Evolutionary conservation across 2,888 invertebrate genomes (phyloP).

Genomic region (Fabriciana adippe): DNA sequence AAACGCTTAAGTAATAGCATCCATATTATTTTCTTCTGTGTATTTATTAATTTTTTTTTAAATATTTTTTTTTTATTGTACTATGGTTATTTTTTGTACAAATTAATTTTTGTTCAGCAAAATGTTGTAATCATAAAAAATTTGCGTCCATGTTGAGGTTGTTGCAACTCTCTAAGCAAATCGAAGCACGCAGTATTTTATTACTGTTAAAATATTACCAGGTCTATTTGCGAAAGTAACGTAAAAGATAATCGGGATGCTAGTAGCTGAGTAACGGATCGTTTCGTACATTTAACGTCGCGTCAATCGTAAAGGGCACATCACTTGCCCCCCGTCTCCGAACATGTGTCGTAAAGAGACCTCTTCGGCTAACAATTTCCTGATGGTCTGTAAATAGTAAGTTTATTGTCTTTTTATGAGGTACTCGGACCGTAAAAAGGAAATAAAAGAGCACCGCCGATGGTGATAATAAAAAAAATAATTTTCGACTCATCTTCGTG

Average conservation of each 20-base stretch:
- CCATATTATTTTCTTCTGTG: too few species aligned
- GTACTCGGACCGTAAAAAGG: conserved; percentile 83
- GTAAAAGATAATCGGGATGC: conserved; percentile 16
- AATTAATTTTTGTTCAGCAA: too few species aligned
- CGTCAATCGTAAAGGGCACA: conserved; percentile 79
- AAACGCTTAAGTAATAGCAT: too few species aligned
- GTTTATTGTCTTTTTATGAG: conserved; percentile 84
- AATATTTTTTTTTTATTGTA: too few species aligned
- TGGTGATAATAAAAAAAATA: conserved; percentile 83
- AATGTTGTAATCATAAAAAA: too few species aligned
- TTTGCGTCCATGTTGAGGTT: too few species aligned
- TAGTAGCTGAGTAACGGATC: conserved; percentile 67
- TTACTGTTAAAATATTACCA: too few species aligned
- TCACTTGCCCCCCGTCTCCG: conserved; percentile 59
- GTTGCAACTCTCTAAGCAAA: too few species aligned
- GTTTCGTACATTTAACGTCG: conserved; percentile 69
- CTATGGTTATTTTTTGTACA: too few species aligned
- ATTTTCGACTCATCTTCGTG: conserved; percentile 82
- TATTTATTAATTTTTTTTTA: too few species aligned
- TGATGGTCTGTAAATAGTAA: conserved; percentile 84
- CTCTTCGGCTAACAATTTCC: conserved; percentile 83
- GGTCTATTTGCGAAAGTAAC: background rate
- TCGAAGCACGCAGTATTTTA: too few species aligned
- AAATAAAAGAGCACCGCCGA: conserved; percentile 84
- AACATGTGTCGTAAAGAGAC: conserved; percentile 82